phyloP scores from a whole-genome alignment of 2,797 vertebrate species.

The Apodemus agrarius region DNA sequence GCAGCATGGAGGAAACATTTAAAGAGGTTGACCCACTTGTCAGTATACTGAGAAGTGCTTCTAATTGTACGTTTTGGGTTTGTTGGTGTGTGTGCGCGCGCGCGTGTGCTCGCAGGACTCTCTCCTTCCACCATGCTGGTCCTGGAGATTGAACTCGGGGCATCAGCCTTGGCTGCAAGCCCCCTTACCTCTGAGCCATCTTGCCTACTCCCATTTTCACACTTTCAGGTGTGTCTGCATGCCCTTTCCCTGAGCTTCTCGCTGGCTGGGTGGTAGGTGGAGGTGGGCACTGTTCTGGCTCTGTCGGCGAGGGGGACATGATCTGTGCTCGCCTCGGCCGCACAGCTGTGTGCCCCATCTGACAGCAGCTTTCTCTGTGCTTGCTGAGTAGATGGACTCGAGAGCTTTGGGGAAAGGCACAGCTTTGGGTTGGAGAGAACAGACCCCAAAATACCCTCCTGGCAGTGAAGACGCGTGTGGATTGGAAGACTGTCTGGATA shows the following conservation, averaged over 20 bases:
- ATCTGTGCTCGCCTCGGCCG: too few species aligned
- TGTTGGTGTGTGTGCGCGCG: neutral
- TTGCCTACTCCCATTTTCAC: neutral
- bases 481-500: neutral
- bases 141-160: neutral
- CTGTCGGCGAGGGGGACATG: too few species aligned
- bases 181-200: neutral
- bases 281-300: neutral
- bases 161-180: neutral
- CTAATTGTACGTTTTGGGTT: neutral
- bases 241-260: neutral
- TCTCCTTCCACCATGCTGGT: neutral
- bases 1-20: too few species aligned
- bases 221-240: neutral
- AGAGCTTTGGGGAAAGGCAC: neutral
- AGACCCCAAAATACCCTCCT: neutral
- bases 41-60: neutral
- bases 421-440: neutral
- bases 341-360: too few species aligned
- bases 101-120: neutral
- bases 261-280: neutral
- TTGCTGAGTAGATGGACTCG: neutral
- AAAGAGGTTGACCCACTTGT: neutral
- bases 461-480: neutral
- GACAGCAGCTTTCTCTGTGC: fast-evolving